Evolutionary conservation across 2,797 vertebrate species (phyloP).

Genomic region (Syngnathus rostellatus): DNA sequence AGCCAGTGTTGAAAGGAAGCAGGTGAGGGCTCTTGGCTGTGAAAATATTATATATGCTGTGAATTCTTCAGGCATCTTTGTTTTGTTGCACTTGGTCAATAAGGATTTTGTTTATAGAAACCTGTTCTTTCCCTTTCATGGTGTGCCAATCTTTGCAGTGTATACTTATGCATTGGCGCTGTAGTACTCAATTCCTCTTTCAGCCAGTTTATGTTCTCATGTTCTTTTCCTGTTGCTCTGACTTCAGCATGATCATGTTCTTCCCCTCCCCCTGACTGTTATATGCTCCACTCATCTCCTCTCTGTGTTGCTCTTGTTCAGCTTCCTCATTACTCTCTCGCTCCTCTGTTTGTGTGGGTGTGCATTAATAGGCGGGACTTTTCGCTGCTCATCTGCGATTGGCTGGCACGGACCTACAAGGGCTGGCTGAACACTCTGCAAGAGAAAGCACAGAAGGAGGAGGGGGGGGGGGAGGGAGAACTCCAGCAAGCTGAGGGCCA

Average conservation of each 20-base stretch:
- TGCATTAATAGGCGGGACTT: slow-evolving; percentile 67
- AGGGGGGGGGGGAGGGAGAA: slow-evolving; percentile 19
- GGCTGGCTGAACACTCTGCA: slow-evolving; percentile 56
- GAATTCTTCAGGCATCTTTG: slow-evolving; percentile 13
- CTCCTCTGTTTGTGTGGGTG: slow-evolving; percentile 69
- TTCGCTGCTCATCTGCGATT: slow-evolving; percentile 49
- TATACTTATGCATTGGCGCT: slow-evolving; percentile 4
- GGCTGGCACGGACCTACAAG: slow-evolving; percentile 54
- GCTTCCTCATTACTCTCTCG: slow-evolving; percentile 53
- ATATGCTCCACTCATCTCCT: slow-evolving; percentile 47
- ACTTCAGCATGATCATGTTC: slow-evolving; percentile 45
- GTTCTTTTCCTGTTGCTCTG: slow-evolving; percentile 47
- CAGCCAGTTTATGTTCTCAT: slow-evolving; percentile 31
- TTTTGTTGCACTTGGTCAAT: slow-evolving; percentile 15
- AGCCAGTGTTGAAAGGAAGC: slow-evolving; percentile 30
- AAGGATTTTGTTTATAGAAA: slow-evolving; percentile 3
- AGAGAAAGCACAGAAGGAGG: slow-evolving; percentile 41
- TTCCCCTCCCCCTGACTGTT: slow-evolving; percentile 46
- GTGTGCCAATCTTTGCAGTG: neutral
- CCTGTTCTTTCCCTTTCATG: slow-evolving; percentile 3
- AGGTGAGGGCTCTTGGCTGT: slow-evolving; percentile 38
- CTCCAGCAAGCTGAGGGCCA: slow-evolving; percentile 68
- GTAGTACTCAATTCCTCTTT: slow-evolving; percentile 27
- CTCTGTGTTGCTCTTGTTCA: slow-evolving; percentile 44
- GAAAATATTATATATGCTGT: slow-evolving; percentile 5